phyloP scores from a whole-genome alignment of 2,888 invertebrate species.

The Apocheima hispidaria region DNA sequence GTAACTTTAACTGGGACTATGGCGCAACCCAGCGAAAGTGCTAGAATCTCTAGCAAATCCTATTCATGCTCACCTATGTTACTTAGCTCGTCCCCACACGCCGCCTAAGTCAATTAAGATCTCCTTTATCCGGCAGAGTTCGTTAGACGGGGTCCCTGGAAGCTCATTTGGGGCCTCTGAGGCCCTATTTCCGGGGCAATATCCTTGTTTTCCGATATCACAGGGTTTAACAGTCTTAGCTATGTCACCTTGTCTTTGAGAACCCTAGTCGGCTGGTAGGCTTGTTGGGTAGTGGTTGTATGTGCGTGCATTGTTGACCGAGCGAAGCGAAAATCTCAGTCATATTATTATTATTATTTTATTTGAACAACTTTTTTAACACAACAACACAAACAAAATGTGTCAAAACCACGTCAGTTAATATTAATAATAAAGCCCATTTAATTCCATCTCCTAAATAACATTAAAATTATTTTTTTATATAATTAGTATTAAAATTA shows the following conservation, averaged over 20 bases:
- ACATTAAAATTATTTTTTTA: too few relatives aligned
- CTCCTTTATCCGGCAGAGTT: slow-evolving; percentile 21
- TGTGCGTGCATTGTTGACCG: too few relatives aligned
- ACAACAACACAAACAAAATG: too few relatives aligned
- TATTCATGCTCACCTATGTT: slow-evolving; percentile 4
- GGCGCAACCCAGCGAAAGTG: too few relatives aligned
- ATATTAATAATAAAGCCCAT: too few relatives aligned
- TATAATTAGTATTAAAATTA: too few relatives aligned
- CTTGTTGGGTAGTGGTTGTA: neutral
- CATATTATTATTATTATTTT: too few relatives aligned
- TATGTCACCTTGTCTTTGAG: slow-evolving; percentile 5
- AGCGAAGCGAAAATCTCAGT: too few relatives aligned
- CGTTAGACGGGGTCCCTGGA: slow-evolving; percentile 7
- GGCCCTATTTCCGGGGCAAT: slow-evolving; percentile 12
- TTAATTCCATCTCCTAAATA: too few relatives aligned
- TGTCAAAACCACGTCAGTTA: too few relatives aligned
- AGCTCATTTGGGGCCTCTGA: slow-evolving; percentile 15
- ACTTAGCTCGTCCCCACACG: slow-evolving; percentile 8
- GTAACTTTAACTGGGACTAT: too few relatives aligned
- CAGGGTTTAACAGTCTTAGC: slow-evolving; percentile 8
- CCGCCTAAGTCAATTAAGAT: slow-evolving; percentile 20
- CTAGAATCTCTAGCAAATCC: neutral
- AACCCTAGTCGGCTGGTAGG: neutral
- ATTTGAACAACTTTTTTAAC: too few relatives aligned
- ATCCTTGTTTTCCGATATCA: slow-evolving; percentile 23